Evolutionary conservation across 2,797 vertebrate species (phyloP), one percentile per base, ranked within the genome.

Genomic region (Pangasius krempfi): DNA sequence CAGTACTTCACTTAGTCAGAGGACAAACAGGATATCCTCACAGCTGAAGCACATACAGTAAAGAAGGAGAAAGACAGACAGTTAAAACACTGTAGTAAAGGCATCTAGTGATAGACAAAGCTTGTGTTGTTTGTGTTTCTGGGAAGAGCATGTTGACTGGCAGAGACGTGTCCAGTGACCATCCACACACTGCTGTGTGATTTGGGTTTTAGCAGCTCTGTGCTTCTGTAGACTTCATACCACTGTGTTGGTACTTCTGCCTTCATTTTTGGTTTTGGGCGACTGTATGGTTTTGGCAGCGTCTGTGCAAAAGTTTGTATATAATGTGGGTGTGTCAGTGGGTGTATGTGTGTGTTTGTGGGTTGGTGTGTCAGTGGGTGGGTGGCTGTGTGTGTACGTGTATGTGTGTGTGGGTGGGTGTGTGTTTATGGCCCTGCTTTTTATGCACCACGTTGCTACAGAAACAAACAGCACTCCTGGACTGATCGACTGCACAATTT

Each of bases 391-490:
- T 30, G 56, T 84, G 27, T 64, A 40, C 30, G 52, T 20, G 18
- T 33, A 9, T 82, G 30, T 8, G 54, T 60, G 54, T 33, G 20
- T 60, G 25, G 1, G 33, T 62, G 56, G 84, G 40, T 47, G 44
- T 68, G 78, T 90, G 66, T 89, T 88, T 90, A 85, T 83, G 86
- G 66, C 75, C 73, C 50, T 22, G 5, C 52, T 89, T 75, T 75
- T 88, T 60, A 87, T 84, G 86, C 85, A 87, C 64, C 33, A 64
- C 76, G 80, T 73, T 40, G 91, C 87, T 88, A 92, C 91, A 92
- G 92, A 92, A 92, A 93, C 91, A 92, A 91, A 92, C 85, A 91
- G 88, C 89, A 89, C 73, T 84, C 90, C 89, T 85, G 88, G 89
- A 82, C 89, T 88, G 37, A 82, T 62, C 4, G 80, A 87, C 88